Conservation (phyloP, 2,888 invertebrate genomes). For the Tipula lateralis region DNA sequence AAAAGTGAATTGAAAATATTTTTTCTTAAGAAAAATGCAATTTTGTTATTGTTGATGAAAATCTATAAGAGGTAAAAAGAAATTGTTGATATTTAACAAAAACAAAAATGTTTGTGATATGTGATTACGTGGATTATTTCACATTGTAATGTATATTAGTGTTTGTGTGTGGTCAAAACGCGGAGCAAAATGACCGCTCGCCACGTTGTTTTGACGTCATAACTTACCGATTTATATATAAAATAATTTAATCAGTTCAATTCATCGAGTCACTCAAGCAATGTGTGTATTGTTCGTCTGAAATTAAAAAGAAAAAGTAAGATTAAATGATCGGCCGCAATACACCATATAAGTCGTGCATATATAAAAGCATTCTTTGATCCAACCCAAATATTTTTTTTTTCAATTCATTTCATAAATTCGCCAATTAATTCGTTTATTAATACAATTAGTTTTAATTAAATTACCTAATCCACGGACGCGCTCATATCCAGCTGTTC, state of each 20-base stretch:
- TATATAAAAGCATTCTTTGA: background rate
- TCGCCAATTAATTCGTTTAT: background rate
- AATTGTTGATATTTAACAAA: background rate
- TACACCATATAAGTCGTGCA: background rate
- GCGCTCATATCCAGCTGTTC: background rate
- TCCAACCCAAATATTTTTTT: background rate
- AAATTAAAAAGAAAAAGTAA: background rate
- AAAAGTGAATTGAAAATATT: conserved; percentile 4
- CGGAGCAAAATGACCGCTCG: background rate
- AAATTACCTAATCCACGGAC: background rate
- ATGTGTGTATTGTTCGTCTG: background rate
- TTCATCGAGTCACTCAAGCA: background rate
- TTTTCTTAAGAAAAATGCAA: background rate
- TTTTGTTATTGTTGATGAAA: background rate
- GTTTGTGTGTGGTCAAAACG: background rate
- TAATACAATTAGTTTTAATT: background rate
- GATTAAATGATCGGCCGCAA: background rate
- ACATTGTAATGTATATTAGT: background rate
- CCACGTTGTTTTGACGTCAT: background rate
- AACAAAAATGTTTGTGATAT: background rate
- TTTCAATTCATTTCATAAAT: background rate
- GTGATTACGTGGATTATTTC: background rate
- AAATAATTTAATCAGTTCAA: background rate
- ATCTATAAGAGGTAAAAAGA: conserved; percentile 11
- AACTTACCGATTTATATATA: background rate